Conservation (phyloP, 2,113 vertebrate genomes). For the Reinhardtius hippoglossoides region DNA sequence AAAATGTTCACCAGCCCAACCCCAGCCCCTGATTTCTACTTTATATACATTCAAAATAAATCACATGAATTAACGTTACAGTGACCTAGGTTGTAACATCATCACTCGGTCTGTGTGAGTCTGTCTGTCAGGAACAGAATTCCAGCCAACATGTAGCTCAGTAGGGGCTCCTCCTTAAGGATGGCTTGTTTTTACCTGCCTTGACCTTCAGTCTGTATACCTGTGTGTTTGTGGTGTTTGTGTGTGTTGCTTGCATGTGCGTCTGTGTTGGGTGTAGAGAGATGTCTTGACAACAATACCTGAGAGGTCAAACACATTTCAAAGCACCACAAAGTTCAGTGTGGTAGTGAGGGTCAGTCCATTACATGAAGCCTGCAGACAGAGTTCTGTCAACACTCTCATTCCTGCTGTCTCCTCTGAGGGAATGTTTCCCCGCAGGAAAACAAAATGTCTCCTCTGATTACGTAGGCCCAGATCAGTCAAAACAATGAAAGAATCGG, state of each 20-base stretch:
- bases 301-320: slow-evolving; percentile 73
- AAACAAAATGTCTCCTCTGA: slow-evolving; percentile 41
- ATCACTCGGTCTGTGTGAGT: background rate
- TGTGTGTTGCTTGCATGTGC: background rate
- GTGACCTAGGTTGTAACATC: background rate
- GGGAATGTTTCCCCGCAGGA: slow-evolving; percentile 41
- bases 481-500: background rate
- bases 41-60: too few relatives aligned
- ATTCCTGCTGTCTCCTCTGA: slow-evolving; percentile 45
- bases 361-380: slow-evolving; percentile 61
- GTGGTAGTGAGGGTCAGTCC: slow-evolving; percentile 64
- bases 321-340: slow-evolving; percentile 60
- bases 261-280: slow-evolving; percentile 34
- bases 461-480: slow-evolving; percentile 11
- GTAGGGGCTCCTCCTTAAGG: background rate
- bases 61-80: too few relatives aligned
- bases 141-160: background rate
- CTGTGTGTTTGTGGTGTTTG: background rate
- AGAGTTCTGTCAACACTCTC: slow-evolving; percentile 39
- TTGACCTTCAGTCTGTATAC: slow-evolving; percentile 8
- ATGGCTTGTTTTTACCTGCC: slow-evolving; percentile 21
- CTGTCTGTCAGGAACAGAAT: background rate
- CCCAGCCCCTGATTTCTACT: too few relatives aligned
- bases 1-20: too few relatives aligned
- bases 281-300: slow-evolving; percentile 33